These are phyloP conservation scores for Mus spretus DNA, from an alignment of 2,797 vertebrate species.

Conservation along the genomic window DNA sequence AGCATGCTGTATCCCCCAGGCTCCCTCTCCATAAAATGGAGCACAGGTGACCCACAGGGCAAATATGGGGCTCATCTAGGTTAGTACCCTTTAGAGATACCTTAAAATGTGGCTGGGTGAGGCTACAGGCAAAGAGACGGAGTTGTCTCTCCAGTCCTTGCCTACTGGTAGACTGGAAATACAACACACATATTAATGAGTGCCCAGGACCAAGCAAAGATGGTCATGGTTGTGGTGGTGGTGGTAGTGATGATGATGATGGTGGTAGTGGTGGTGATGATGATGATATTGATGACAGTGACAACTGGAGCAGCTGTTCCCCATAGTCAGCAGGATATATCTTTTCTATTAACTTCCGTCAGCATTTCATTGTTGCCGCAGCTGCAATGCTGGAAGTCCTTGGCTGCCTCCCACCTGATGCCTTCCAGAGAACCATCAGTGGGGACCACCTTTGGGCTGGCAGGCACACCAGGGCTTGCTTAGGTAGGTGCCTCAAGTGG, in stretches of 20 bases:
- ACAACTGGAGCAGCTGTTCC: neutral
- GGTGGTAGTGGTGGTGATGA: neutral
- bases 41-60: neutral
- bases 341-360: neutral
- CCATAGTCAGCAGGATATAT: no score
- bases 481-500: no score
- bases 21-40: neutral
- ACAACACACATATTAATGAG: neutral
- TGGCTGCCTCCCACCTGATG: neutral
- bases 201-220: neutral
- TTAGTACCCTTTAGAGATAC: neutral
- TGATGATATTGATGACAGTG: neutral
- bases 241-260: fast-evolving
- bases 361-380: neutral
- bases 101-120: neutral
- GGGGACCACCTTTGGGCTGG: conserved; percentile 76
- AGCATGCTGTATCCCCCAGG: neutral
- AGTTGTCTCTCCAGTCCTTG: neutral
- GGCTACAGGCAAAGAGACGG: neutral
- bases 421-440: conserved; percentile 37
- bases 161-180: neutral
- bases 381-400: neutral
- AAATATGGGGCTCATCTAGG: neutral
- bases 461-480: neutral
- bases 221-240: neutral